Evolutionary conservation across 2,888 invertebrate genomes (phyloP).

Genomic region (Heliconius sara): DNA sequence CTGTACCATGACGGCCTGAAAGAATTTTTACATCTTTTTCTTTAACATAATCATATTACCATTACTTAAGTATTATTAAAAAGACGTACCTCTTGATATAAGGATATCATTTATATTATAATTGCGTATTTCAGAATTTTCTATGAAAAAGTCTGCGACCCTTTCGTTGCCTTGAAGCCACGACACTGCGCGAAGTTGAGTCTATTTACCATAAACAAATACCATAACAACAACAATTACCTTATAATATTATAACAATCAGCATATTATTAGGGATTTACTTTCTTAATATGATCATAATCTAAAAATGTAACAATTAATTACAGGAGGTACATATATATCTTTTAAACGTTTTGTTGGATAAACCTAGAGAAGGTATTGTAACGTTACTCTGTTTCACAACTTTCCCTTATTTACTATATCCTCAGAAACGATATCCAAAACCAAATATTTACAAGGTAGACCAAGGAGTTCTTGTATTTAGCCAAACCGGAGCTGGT

Average conservation of each 20-base stretch:
- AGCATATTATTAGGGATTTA: not conserved
- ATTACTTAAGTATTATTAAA: not conserved
- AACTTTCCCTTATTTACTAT: too few species aligned
- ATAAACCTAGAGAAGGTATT: too few species aligned
- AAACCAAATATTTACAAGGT: too few species aligned
- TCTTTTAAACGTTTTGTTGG: too few species aligned
- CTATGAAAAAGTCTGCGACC: conserved; percentile 74
- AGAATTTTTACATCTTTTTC: not conserved
- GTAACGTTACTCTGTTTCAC: too few species aligned
- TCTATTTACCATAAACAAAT: conserved; percentile 55
- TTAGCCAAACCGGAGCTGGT: too few species aligned
- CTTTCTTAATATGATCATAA: too few species aligned
- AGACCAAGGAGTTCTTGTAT: too few species aligned
- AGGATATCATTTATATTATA: conserved; percentile 72
- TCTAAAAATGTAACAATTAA: too few species aligned
- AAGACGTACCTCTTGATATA: conserved; percentile 67
- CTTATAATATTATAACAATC: not conserved
- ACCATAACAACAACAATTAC: not conserved
- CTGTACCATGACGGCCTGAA: not conserved
- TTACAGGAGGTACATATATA: too few species aligned
- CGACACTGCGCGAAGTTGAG: conserved; percentile 72
- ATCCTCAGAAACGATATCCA: too few species aligned
- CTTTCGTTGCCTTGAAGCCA: conserved; percentile 77
- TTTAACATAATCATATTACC: not conserved
- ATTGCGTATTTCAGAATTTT: conserved; percentile 73